phyloP scores from a whole-genome alignment of 2,797 vertebrate species.

The Nannoperca obscura region DNA sequence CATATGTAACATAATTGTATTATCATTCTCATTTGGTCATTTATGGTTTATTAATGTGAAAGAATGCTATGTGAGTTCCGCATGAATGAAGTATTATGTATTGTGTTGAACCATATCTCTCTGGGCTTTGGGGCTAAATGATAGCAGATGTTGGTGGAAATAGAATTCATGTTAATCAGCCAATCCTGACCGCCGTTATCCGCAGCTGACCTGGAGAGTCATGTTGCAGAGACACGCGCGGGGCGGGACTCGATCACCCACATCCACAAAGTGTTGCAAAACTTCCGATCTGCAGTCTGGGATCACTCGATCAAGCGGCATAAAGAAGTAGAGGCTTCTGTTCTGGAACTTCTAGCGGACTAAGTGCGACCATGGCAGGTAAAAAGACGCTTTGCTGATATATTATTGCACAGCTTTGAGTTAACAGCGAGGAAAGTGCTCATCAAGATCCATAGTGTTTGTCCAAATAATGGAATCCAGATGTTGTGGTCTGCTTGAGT shows the following conservation, averaged over 20 bases:
- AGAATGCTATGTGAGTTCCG: no score
- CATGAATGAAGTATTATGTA: not conserved
- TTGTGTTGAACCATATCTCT: not conserved
- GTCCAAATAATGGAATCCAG: conserved; percentile 51
- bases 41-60: no score
- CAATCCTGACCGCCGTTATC: not conserved
- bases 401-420: no score
- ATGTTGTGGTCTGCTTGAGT: conserved; percentile 23
- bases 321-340: not conserved
- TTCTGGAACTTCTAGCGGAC: fast-evolving
- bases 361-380: conserved; percentile 56
- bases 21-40: no score
- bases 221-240: conserved; percentile 1
- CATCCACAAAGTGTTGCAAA: conserved; percentile 34
- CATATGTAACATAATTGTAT: no score
- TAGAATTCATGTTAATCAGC: not conserved
- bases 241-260: conserved; percentile 32
- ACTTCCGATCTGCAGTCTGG: conserved; percentile 6
- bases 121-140: no score
- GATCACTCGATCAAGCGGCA: not conserved
- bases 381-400: not conserved
- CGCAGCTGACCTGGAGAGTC: not conserved
- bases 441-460: not conserved
- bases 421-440: not conserved
- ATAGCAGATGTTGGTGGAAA: no score